Evolutionary conservation across 2,888 invertebrate genomes (phyloP).

Genomic region (Tanytarsus gracilentus): DNA sequence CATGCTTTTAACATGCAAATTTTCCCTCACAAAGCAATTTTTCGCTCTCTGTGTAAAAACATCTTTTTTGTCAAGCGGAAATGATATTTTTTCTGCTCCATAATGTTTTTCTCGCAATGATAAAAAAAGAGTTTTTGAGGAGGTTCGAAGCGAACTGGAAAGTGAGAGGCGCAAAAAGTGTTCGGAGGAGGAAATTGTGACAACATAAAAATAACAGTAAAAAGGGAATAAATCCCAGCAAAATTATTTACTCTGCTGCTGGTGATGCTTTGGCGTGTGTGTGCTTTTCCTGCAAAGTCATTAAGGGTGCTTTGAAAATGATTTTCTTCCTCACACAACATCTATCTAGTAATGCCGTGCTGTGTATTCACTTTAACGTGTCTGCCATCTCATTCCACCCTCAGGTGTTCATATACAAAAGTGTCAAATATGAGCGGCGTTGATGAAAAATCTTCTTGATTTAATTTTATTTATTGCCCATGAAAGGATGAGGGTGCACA

Average conservation of each 20-base stretch:
- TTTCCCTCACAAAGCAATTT: too few relatives aligned
- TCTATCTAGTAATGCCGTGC: neutral
- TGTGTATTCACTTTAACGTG: neutral
- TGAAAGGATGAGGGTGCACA: too few relatives aligned
- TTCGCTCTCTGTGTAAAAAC: too few relatives aligned
- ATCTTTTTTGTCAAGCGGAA: constrained; percentile 2
- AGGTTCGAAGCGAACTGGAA: neutral
- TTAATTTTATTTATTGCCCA: neutral
- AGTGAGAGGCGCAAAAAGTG: neutral
- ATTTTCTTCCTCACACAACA: too few relatives aligned
- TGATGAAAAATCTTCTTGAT: too few relatives aligned
- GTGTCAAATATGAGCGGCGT: too few relatives aligned
- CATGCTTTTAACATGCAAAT: too few relatives aligned
- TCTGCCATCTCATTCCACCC: too few relatives aligned
- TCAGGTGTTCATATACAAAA: too few relatives aligned
- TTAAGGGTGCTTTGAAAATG: neutral
- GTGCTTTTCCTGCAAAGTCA: constrained; percentile 8
- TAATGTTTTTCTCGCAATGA: neutral
- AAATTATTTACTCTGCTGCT: constrained; percentile 3
- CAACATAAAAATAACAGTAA: constrained; percentile 15
- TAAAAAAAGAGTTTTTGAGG: neutral
- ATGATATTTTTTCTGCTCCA: constrained; percentile 2
- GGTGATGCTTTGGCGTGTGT: neutral
- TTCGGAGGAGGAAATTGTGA: neutral
- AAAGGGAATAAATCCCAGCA: constrained; percentile 6